Base-by-base conservation (phyloP, 2,113 vertebrate species). In the Sinocyclocheilus anshuiensis region DNA sequence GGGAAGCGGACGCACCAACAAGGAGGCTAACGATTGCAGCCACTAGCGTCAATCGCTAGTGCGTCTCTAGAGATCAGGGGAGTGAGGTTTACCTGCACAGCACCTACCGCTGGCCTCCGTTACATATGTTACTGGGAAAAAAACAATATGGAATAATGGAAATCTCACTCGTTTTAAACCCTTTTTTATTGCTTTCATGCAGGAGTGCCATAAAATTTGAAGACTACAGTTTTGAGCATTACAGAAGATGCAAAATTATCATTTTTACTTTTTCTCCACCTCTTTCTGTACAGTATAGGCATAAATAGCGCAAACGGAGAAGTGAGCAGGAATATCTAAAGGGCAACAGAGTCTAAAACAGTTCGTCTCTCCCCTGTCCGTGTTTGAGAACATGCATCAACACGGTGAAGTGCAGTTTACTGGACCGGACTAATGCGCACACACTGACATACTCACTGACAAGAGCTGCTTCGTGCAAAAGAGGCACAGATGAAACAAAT, bases 151-250 rank as follows among this genome's bases (percentile, higher is more conserved):
- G 11, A 29, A 59, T 72, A 84, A 48, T 6, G 2, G 2, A 18
- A 74, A 45, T 12, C 1, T 48, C 72, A 61, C 7, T 4, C 42
- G 92, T 95, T 95, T 94, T 94, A 95, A 95, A 95, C 93, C 91
- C 85, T 95, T 69, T 57, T 82, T 96, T 96, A 96, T 96, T 96
- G 94, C 95, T 93, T 90, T 94, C 95, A 96, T 96, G 95, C 95
- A 96, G 91, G 90, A 94, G 92, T 94, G 94, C 93, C 93, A 93
- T 93, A 93, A 95, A 95, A 93, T 88, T 87, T 81, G 50, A 72
- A 75, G 82, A 91, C 71, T 74, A 87, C 82, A 87, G 91, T 94
- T 80, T 89, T 90, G 90, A 94, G 92, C 91, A 92, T 92, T 91
- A 95, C 93, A 94, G 92, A 91, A 93, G 92, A 94, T 95, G 94